A percentile compares a stretch with the other conserved stretches of the same genome.
Conservation (phyloP, 2,888 invertebrate genomes). For the Pandemis cinnamomeana region DNA sequence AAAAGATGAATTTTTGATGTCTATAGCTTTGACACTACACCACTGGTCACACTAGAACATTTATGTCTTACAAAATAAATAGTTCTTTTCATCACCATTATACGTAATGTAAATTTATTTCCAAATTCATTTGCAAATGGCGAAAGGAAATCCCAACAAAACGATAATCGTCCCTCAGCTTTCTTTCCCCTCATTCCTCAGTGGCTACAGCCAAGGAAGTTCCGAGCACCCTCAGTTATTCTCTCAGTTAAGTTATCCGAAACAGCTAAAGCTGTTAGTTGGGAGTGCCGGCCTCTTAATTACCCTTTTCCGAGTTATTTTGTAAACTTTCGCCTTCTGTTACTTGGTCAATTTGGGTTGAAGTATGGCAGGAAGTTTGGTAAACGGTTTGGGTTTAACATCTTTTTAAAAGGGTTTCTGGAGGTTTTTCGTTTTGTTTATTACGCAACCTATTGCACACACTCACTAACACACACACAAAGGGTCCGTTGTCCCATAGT, state of each 20-base stretch:
- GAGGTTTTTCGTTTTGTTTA: no score
- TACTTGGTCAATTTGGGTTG: slow-evolving; percentile 36
- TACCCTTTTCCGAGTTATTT: slow-evolving; percentile 57
- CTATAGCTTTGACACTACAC: no score
- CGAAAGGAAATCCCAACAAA: background rate
- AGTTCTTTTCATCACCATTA: background rate
- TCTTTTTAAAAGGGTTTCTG: no score
- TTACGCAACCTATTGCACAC: no score
- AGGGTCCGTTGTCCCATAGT: no score
- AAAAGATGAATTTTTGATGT: no score
- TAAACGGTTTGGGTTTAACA: slow-evolving; percentile 14
- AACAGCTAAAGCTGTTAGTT: slow-evolving; percentile 57
- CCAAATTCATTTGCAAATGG: background rate
- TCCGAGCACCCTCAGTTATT: slow-evolving; percentile 44
- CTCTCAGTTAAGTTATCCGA: slow-evolving; percentile 50
- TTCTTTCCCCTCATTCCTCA: background rate
- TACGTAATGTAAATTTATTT: no score
- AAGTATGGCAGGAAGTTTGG: slow-evolving; percentile 12
- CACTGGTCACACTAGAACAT: no score
- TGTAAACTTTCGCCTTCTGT: slow-evolving; percentile 38
- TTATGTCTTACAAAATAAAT: background rate
- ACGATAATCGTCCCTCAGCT: background rate
- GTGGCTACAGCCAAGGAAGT: slow-evolving; percentile 43
- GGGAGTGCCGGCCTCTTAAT: slow-evolving; percentile 55
- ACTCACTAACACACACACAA: no score